Base-by-base conservation (phyloP, 1,140 invertebrate genomes). In the Gonioctena quinquepunctata region DNA sequence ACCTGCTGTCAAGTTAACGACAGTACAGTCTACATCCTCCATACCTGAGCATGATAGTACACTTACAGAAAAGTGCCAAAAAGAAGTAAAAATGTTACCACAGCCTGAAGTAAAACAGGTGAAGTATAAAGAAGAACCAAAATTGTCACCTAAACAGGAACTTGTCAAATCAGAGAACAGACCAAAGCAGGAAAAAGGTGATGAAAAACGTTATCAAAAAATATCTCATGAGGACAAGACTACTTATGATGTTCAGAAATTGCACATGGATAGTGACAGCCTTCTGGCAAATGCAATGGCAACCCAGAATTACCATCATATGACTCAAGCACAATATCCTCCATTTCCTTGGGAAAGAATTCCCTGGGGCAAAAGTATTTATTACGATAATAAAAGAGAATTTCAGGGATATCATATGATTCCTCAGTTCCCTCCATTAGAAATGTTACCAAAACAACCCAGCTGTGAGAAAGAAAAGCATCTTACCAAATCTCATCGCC, bases 281-380 rank as follows among this genome's bases (percentile, higher is more conserved):
- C 67, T 87, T 8, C 76, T 87, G 3, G 83, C 85, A 1, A 87
- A 86, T 70, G 81, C 85, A 0, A 86, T 89, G 79, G 88, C 89
- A 74, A 86, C 88, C 70, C 75, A 80, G 60, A 80, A 80, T 54
- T 81, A 80, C 49, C 76, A 78, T 25, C 54, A 89, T 70, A 85
- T 87, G 11, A 82, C 86, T 0, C 88, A 83, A 79, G 79, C 85
- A 1, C 87, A 90, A 71, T 90, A 89, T 66, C 89, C 88, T 84
- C 86, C 88, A 72, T 42, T 42, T 42, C 85, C 85, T 3, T 90
- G 89, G 89, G 87, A 90, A 8, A 83, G 86, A 50, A 81, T 85
- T 71, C 83, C 66, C 8, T 80, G 75, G 76, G 72, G 76, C 4
- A 75, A 77, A 23, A 72, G 70, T 27, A 74, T 80, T 23, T 82